Evolutionary conservation across 2,113 vertebrate genomes (phyloP).

Genomic region (Australoheros scitulus): DNA sequence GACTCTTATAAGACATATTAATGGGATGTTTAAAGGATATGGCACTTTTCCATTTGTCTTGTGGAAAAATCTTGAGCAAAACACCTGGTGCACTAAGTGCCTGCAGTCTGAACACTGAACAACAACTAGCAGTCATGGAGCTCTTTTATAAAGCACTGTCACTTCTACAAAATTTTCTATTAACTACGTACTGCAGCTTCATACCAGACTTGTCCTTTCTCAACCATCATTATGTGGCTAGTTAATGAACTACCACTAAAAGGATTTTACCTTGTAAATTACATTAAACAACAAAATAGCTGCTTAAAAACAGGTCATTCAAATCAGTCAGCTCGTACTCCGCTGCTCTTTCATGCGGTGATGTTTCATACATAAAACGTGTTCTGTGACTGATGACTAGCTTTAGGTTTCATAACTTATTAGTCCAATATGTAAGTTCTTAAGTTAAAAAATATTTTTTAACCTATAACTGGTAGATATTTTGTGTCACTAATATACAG

Average conservation of each 20-base stretch:
- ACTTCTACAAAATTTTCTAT: constrained; percentile 55
- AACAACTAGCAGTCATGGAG: constrained; percentile 60
- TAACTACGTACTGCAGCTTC: constrained; percentile 41
- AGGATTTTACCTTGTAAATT: constrained; percentile 29
- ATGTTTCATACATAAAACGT: background rate
- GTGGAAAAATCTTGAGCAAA: constrained; percentile 76
- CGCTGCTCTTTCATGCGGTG: background rate
- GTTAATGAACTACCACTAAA: constrained; percentile 49
- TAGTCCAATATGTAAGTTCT: background rate
- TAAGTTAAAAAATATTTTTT: background rate
- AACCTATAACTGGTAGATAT: too few relatives aligned
- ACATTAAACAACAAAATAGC: constrained; percentile 40
- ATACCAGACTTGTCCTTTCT: constrained; percentile 34
- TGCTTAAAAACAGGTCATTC: constrained; percentile 52
- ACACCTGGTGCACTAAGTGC: constrained; percentile 78
- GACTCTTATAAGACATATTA: constrained; percentile 74
- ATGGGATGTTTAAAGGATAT: constrained; percentile 71
- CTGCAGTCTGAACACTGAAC: constrained; percentile 64
- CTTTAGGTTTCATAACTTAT: background rate
- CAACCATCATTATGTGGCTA: constrained; percentile 47
- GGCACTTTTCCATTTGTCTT: constrained; percentile 81
- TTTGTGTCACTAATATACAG: too few relatives aligned
- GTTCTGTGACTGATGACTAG: background rate
- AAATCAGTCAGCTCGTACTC: background rate
- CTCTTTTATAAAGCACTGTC: constrained; percentile 47